Percentiles rank a stretch among this genome's conserved stretches.
Conservation (phyloP, 2,797 vertebrate genomes). For the Iguana delicatissima region DNA sequence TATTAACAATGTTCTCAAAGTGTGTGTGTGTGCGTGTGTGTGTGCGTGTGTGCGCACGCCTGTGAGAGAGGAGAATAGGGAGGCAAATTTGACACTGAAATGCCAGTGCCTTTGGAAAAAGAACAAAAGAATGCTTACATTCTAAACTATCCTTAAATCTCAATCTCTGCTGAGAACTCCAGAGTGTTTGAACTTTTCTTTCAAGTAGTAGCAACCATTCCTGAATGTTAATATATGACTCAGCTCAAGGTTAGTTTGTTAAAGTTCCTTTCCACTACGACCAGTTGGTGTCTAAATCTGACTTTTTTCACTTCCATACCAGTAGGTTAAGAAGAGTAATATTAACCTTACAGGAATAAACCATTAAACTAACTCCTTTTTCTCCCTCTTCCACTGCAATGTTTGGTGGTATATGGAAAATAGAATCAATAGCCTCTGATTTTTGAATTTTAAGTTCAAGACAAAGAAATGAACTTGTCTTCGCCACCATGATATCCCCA, state of each 20-base stretch:
- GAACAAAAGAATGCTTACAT: conserved; percentile 24
- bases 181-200: conserved; percentile 34
- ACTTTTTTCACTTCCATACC: conserved; percentile 28
- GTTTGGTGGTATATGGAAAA: background rate
- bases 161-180: background rate
- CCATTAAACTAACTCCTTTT: background rate
- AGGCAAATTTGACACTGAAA: background rate
- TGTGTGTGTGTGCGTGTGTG: background rate
- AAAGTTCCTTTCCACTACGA: background rate
- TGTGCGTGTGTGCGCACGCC: too few species aligned
- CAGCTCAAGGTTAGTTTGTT: background rate
- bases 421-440: rapidly evolving
- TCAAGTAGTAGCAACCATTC: conserved; percentile 19
- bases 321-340: background rate
- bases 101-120: conserved; percentile 23
- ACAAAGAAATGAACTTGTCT: background rate
- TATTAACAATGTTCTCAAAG: conserved; percentile 20
- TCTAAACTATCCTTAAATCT: conserved; percentile 22
- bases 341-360: conserved; percentile 25
- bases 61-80: background rate
- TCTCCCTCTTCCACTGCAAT: background rate
- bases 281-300: background rate
- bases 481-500: background rate
- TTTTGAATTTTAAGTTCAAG: conserved; percentile 2
- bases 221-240: conserved; percentile 12